phyloP scores from a whole-genome alignment of 2,888 invertebrate species.

The Pachymerium ferrugineum region DNA sequence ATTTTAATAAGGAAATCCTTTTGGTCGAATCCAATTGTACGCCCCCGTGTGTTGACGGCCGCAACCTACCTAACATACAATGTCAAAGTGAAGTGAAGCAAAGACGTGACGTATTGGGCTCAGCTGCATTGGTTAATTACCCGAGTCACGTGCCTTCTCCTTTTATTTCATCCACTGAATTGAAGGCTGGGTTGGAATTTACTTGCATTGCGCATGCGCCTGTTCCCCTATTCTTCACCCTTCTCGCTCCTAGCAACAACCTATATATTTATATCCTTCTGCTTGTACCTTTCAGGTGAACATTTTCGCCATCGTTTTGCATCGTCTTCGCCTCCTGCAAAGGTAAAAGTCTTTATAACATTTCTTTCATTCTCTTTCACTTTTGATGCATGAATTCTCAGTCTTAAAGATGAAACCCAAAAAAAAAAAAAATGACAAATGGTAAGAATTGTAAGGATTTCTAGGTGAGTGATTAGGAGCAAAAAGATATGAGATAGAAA shows the following conservation, averaged over 20 bases:
- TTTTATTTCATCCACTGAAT: slow-evolving; percentile 2
- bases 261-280: not conserved
- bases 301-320: not conserved
- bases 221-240: not conserved
- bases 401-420: not conserved
- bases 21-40: not conserved
- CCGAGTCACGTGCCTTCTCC: not conserved
- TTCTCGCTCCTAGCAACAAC: not conserved
- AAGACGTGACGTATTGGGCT: not conserved
- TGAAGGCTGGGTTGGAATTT: not conserved
- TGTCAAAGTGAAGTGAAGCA: not conserved
- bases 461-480: too few relatives aligned
- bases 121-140: slow-evolving; percentile 13
- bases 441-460: too few relatives aligned
- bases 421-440: not conserved
- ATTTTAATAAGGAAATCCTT: slow-evolving; percentile 3
- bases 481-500: not conserved
- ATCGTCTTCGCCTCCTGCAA: not conserved
- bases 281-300: not conserved
- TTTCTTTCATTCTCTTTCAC: not conserved
- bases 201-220: not conserved
- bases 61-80: not conserved
- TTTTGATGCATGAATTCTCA: too few relatives aligned
- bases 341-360: not conserved
- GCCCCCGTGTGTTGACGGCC: not conserved